Evolutionary conservation across 2,113 vertebrate genomes (phyloP).

Genomic region (Bucco capensis): DNA sequence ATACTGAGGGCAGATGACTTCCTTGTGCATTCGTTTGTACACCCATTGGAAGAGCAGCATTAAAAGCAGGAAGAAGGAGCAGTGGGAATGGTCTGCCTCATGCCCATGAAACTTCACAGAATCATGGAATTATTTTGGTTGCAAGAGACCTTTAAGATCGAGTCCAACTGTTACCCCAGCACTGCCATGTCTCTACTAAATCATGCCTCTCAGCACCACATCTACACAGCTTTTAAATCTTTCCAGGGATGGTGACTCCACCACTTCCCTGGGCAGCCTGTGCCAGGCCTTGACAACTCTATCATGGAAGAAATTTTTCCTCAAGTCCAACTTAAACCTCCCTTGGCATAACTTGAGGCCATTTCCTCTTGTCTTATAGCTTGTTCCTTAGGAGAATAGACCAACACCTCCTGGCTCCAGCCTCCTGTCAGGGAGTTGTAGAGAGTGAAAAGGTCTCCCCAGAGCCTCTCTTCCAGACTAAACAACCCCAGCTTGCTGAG

Average conservation of each 20-base stretch:
- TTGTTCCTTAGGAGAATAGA: not conserved
- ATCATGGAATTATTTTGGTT: not conserved
- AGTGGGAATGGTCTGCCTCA: rapidly evolving
- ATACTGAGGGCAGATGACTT: rapidly evolving
- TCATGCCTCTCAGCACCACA: not conserved
- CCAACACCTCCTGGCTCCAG: not conserved
- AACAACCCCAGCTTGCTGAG: no score
- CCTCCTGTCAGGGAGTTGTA: no score
- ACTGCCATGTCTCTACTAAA: not conserved
- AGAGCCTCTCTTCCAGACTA: no score
- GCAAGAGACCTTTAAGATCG: not conserved
- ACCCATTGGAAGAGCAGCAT: not conserved
- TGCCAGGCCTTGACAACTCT: not conserved
- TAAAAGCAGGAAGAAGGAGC: not conserved
- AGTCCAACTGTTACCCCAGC: not conserved
- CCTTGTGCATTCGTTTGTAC: rapidly evolving
- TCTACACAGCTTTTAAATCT: not conserved
- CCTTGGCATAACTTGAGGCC: no score
- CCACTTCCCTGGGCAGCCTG: not conserved
- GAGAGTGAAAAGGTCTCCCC: no score
- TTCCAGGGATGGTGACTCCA: not conserved
- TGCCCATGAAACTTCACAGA: rapidly evolving
- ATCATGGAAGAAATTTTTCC: no score
- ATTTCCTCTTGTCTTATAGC: no score
- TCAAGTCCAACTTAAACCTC: no score